phyloP scores from a whole-genome alignment of 2,797 vertebrate genomes.

The Sebastes oblongus region DNA sequence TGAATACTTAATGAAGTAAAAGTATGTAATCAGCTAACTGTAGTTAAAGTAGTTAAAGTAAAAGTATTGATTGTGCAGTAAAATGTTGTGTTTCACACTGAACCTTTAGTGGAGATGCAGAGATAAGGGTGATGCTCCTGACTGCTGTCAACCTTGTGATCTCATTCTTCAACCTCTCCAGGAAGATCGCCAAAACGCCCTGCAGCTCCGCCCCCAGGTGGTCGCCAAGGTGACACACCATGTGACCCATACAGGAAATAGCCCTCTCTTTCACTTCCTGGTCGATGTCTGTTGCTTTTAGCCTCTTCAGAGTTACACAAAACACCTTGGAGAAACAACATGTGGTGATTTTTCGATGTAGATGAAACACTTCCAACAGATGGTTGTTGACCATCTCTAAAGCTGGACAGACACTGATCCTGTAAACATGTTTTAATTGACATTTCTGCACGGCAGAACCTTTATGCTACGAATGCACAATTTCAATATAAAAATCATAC shows the following conservation, averaged over 20 bases:
- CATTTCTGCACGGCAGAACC: neutral
- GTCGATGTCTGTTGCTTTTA: conserved; percentile 94
- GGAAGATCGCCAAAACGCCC: conserved; percentile 86
- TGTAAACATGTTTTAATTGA: neutral
- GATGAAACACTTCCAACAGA: neutral
- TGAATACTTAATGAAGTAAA: too few species aligned
- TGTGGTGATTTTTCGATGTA: accelerated
- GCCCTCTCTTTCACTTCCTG: conserved; percentile 96
- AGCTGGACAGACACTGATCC: neutral
- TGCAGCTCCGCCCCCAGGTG: conserved; percentile 85
- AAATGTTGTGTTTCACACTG: neutral
- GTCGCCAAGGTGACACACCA: conserved; percentile 89
- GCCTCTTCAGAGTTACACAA: conserved; percentile 83
- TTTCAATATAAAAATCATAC: neutral
- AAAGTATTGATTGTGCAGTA: too few species aligned
- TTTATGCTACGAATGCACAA: neutral
- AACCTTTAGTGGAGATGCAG: conserved; percentile 84
- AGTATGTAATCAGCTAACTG: too few species aligned
- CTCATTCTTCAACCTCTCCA: conserved; percentile 93
- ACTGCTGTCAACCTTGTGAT: conserved; percentile 92
- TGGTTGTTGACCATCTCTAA: neutral
- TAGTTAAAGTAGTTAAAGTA: too few species aligned
- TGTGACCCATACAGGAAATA: conserved; percentile 91
- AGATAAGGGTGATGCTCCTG: conserved; percentile 86
- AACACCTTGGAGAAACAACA: conserved; percentile 69